Evolutionary conservation across 2,888 invertebrate species (phyloP).

Genomic region (Epistrophella euchroma): DNA sequence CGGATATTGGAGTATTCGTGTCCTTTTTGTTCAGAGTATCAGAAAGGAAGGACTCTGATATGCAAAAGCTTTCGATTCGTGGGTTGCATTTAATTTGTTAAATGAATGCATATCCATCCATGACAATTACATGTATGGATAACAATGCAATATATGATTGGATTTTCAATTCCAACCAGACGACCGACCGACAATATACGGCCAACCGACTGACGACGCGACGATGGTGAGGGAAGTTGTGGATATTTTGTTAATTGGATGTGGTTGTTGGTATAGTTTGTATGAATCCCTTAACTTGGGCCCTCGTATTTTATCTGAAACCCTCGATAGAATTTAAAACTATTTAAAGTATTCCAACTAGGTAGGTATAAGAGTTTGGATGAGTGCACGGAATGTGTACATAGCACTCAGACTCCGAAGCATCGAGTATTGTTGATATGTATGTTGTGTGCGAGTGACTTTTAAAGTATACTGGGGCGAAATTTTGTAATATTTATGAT

Average conservation of each 20-base stretch:
- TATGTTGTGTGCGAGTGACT: conserved; percentile 9
- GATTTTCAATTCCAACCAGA: conserved; percentile 69
- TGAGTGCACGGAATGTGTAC: neutral
- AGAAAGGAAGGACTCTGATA: conserved; percentile 38
- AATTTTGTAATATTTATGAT: conserved; percentile 60
- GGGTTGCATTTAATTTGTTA: conserved; percentile 73
- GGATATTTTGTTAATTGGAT: conserved; percentile 72
- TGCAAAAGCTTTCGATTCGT: conserved; percentile 70
- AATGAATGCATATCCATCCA: conserved; percentile 73
- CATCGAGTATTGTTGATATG: neutral
- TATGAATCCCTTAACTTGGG: neutral
- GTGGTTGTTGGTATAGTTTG: conserved; percentile 17
- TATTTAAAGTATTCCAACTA: conserved; percentile 32
- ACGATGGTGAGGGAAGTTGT: conserved; percentile 33
- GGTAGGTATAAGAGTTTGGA: neutral
- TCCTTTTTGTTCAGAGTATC: conserved; percentile 14
- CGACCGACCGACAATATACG: conserved; percentile 29
- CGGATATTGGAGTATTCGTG: conserved; percentile 38
- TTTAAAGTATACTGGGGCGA: neutral
- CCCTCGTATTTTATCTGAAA: conserved; percentile 6
- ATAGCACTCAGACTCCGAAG: neutral
- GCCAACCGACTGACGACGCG: neutral
- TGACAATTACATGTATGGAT: conserved; percentile 74
- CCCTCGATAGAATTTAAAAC: conserved; percentile 43
- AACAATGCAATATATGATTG: conserved; percentile 74